These are phyloP conservation scores for Sicus ferrugineus DNA, from an alignment of 2,888 invertebrate genomes.

Conservation along the genomic window DNA sequence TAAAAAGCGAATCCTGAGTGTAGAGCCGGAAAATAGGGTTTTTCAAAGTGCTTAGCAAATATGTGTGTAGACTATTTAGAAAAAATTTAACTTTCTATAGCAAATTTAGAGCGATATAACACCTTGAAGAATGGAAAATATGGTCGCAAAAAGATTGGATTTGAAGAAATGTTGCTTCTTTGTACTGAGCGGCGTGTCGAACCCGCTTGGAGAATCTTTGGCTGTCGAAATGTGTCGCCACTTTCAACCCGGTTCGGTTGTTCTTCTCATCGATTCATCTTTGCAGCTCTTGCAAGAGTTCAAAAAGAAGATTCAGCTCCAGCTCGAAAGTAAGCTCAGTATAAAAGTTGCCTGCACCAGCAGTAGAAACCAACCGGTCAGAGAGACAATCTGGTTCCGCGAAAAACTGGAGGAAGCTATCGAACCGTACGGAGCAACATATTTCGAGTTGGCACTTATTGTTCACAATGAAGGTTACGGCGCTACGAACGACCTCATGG, in stretches of 20 bases:
- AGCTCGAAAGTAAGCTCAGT: slow-evolving; percentile 66
- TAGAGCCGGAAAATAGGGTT: not conserved
- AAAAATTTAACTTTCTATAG: not conserved
- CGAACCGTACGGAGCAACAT: too few relatives aligned
- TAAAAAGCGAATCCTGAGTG: slow-evolving; percentile 27
- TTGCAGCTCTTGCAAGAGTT: slow-evolving; percentile 72
- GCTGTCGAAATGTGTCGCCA: slow-evolving; percentile 75
- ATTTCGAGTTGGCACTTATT: slow-evolving; percentile 53
- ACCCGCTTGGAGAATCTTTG: slow-evolving; percentile 83
- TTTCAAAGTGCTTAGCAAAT: too few relatives aligned
- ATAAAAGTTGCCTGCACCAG: slow-evolving; percentile 61
- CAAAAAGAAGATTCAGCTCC: slow-evolving; percentile 65
- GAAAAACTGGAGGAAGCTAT: slow-evolving; percentile 43
- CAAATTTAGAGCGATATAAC: not conserved
- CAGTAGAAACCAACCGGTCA: slow-evolving; percentile 44
- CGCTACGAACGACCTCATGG: slow-evolving; percentile 52
- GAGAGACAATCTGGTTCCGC: slow-evolving; percentile 37
- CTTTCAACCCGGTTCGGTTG: slow-evolving; percentile 73
- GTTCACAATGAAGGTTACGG: slow-evolving; percentile 57
- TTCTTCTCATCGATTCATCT: slow-evolving; percentile 81
- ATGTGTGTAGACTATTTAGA: not conserved
- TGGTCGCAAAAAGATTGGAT: slow-evolving; percentile 65
- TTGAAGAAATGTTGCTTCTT: slow-evolving; percentile 70
- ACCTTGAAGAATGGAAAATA: slow-evolving; percentile 33
- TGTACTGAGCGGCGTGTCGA: slow-evolving; percentile 84